Conservation (phyloP, 2,797 vertebrate species). For the Hydrolagus colliei region DNA sequence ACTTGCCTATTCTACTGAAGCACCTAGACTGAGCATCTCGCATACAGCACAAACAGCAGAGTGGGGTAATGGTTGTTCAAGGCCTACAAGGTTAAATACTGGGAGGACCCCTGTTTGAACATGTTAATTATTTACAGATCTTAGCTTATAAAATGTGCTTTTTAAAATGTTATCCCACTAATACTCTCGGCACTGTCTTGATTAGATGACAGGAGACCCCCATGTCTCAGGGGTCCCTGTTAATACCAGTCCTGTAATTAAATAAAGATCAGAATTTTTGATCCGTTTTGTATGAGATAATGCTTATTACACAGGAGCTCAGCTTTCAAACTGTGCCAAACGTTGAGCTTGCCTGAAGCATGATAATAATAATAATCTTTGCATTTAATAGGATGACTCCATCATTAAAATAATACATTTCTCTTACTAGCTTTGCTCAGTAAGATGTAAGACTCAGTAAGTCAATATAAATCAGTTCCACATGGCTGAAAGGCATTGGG, state of each 20-base stretch:
- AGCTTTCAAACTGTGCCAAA: neutral
- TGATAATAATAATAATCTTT: no score
- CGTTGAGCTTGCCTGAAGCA: neutral
- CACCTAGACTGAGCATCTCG: neutral
- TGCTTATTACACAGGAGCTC: neutral
- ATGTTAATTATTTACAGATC: neutral
- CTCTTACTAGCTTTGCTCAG: neutral
- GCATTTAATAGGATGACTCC: no score
- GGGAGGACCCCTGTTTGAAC: neutral
- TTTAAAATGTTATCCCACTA: neutral
- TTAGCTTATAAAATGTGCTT: slow-evolving; percentile 8
- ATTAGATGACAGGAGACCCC: neutral
- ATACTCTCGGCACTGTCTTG: slow-evolving; percentile 4
- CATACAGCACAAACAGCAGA: neutral
- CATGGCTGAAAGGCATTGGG: neutral
- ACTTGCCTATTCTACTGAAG: neutral
- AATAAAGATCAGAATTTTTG: neutral
- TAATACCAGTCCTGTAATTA: neutral
- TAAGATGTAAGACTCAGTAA: neutral
- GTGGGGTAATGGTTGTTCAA: neutral
- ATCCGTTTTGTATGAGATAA: neutral
- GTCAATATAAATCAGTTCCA: neutral
- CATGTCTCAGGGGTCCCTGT: neutral
- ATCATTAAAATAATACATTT: neutral
- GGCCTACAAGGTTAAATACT: neutral